Evolutionary conservation across 2,888 invertebrate species (phyloP).

Genomic region (Dryobotodes eremita): DNA sequence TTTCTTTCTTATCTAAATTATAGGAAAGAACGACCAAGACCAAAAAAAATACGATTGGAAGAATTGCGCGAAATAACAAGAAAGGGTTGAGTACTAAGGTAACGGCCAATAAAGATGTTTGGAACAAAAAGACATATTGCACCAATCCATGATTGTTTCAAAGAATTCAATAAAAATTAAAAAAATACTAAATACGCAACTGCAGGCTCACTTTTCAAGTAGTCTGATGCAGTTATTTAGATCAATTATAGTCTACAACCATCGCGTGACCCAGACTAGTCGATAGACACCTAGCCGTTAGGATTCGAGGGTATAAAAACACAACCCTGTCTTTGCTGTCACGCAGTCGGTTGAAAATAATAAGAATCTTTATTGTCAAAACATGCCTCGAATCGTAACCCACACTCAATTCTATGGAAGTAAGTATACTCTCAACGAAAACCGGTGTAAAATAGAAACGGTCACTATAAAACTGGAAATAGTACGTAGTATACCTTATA

Average conservation of each 20-base stretch:
- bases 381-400: background rate
- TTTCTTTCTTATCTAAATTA: too few species aligned
- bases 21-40: background rate
- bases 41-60: background rate
- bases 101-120: background rate
- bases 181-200: too few species aligned
- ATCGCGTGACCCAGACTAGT: background rate
- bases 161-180: too few species aligned
- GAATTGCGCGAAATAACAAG: background rate
- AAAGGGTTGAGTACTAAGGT: background rate
- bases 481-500: constrained; percentile 46
- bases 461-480: constrained; percentile 33
- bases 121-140: background rate
- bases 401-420: constrained; percentile 6
- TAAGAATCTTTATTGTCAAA: background rate
- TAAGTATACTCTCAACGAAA: constrained; percentile 4
- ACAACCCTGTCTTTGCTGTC: background rate
- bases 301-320: background rate
- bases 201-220: background rate
- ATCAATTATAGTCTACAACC: background rate
- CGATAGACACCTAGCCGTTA: background rate
- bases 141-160: too few species aligned
- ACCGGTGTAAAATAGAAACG: constrained; percentile 43
- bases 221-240: background rate
- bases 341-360: background rate